phyloP scores from a whole-genome alignment of 2,797 vertebrate genomes.

The Melanogrammus aeglefinus region DNA sequence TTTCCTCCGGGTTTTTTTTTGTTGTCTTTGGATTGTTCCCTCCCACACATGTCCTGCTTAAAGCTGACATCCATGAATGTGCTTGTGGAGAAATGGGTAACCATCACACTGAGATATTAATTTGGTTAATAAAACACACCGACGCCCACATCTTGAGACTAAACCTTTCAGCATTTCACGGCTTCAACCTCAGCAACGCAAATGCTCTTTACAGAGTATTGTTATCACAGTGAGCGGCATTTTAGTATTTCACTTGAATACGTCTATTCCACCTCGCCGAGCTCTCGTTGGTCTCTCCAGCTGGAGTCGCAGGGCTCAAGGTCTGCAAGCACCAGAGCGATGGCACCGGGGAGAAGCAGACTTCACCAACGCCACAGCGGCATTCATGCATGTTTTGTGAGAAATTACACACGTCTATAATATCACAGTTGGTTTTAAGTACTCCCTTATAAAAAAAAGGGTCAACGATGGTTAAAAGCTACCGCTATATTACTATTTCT shows the following conservation, averaged over 20 bases:
- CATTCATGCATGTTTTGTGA: not conserved
- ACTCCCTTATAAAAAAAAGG: not conserved
- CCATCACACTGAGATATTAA: not conserved
- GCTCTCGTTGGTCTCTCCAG: not conserved
- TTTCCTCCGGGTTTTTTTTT: not conserved
- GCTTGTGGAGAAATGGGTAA: not conserved
- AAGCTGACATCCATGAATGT: not conserved
- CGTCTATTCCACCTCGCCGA: not conserved
- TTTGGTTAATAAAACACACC: not conserved
- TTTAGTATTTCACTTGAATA: not conserved
- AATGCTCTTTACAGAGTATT: not conserved
- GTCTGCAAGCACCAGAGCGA: not conserved
- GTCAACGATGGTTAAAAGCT: not conserved
- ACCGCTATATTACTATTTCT: constrained; percentile 12
- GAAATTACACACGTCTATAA: not conserved
- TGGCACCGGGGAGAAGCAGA: not conserved
- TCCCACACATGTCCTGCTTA: not conserved
- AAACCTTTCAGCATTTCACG: not conserved
- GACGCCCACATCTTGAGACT: not conserved
- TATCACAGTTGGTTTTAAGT: not conserved
- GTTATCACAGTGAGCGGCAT: not conserved
- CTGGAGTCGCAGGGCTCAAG: not conserved
- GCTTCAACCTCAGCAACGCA: not conserved
- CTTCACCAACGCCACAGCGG: not conserved
- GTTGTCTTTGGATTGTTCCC: not conserved